Evolutionary conservation across 2,888 invertebrate species (phyloP), one percentile per base, ranked within the genome.

Genomic region (Magallana nippona): DNA sequence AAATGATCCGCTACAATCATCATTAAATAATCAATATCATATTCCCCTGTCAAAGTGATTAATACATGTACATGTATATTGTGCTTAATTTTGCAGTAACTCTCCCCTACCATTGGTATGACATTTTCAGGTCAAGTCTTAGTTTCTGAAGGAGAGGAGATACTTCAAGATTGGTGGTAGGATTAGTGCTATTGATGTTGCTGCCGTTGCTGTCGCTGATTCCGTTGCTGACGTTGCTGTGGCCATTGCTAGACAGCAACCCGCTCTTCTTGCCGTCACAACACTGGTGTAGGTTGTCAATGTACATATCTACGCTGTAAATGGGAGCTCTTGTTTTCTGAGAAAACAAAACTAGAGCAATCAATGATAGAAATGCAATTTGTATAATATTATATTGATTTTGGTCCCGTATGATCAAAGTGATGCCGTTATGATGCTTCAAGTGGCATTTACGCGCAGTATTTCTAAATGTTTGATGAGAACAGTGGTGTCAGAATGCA

Each of bases 111-210:
- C 98, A 98, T 86, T 97, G 97, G 95, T 97, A 98, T 0, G 98
- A 97, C 78, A 97, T 96, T 89, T 97, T 95, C 0, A 98, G 95
- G 94, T 98, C 98, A 10, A 97, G 96, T 89, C 97, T 96, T 57
- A 98, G 95, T 93, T 98, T 98, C 81, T 96, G 96, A 82, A 98
- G 95, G 44, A 98, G 95, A 94, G 98, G 98, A 78, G 97, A 97
- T 77, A 98, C 96, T 15, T 97, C 98, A 94, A 98, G 98, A 13
- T 98, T 98, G 57, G 89, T 88, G 27, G 89, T 88, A 58, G 84
- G 2, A 44, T 44, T 44, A 5, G 5, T 44, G 15, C 17, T 32
- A 17, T 3, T 17, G 1, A 17, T 15, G 19, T 10, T n/a, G 11
- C 17, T 17, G 15, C 27, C 55, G 0, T 58, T 55, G 11, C 78